Evolutionary conservation across 2,797 vertebrate species (phyloP), one percentile per base, ranked within the genome.

Genomic region (Xenentodon cancila): DNA sequence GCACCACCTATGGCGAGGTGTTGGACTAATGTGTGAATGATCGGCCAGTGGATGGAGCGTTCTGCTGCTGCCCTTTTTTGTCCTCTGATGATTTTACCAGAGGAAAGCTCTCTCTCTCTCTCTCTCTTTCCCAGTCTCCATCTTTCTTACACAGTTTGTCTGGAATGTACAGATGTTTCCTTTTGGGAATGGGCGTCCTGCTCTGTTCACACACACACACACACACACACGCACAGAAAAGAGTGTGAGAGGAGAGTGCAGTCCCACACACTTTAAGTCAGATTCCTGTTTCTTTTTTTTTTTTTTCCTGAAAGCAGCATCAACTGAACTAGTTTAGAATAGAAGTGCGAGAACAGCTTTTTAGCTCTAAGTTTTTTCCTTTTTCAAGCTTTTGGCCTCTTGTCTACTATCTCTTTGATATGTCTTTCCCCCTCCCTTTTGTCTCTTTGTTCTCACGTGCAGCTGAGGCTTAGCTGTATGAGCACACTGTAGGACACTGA

Each of bases 121-220:
- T 59, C 37, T 50, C 60, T 71, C 51, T 66, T 30, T 56, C 60
- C 67, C 48, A 0, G 51, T 68, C 92, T 92, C 91, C 89, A 84
- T 90, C 91, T 89, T 90, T 82, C 92, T 96, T 96, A 96, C 94
- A 92, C 87, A 95, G 95, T 88, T 83, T 49, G 93, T 95, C 95
- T 96, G 96, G 96, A 97, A 97, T 97, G 96, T 94, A 92, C 96
- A 96, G 95, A 96, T 96, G 95, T 96, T 96, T 96, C 95, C 94
- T 95, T 94, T 70, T 84, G 94, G 95, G 94, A 93, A 79, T 76
- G 73, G 87, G 84, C 85, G 84, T 88, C 80, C 80, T 79, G 64
- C 77, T 86, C 88, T 59, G 60, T 86, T 78, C 80, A 75, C 84
- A 79, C 84, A 80, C 81, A 79, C 59, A 67, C 76, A 65, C 42